Conservation (phyloP, 2,113 vertebrate genomes). For the Capreolus pygargus region DNA sequence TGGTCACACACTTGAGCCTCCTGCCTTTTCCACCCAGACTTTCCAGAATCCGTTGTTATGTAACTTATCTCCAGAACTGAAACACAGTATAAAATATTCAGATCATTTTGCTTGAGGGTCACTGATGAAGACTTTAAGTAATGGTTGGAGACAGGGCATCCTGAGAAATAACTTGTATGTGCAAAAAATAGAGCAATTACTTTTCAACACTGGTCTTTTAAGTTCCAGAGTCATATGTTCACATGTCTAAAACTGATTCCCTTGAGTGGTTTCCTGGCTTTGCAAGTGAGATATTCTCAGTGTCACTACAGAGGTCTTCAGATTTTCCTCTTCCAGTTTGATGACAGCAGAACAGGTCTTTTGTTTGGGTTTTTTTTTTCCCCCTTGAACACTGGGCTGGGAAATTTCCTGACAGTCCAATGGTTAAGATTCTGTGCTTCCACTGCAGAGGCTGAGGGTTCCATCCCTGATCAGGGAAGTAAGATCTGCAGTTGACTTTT, state of each 20-base stretch:
- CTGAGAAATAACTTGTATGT: neutral
- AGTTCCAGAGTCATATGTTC: rapidly evolving
- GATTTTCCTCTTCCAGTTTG: neutral
- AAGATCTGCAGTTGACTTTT: neutral
- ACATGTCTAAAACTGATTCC: rapidly evolving
- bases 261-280: neutral
- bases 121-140: neutral
- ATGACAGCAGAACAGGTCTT: neutral
- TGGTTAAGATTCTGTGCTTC: neutral
- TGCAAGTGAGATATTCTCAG: neutral
- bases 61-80: neutral
- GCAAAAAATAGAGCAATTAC: neutral
- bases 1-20: neutral
- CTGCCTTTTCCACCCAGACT: too few relatives aligned
- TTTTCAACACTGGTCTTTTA: neutral
- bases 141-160: neutral
- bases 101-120: neutral
- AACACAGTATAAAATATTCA: neutral
- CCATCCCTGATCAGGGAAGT: neutral
- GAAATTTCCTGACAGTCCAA: neutral
- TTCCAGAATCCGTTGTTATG: neutral
- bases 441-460: neutral
- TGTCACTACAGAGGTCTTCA: neutral
- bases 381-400: neutral
- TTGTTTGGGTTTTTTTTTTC: neutral